phyloP scores from a whole-genome alignment of 2,888 invertebrate genomes.

The Papilio elwesi region DNA sequence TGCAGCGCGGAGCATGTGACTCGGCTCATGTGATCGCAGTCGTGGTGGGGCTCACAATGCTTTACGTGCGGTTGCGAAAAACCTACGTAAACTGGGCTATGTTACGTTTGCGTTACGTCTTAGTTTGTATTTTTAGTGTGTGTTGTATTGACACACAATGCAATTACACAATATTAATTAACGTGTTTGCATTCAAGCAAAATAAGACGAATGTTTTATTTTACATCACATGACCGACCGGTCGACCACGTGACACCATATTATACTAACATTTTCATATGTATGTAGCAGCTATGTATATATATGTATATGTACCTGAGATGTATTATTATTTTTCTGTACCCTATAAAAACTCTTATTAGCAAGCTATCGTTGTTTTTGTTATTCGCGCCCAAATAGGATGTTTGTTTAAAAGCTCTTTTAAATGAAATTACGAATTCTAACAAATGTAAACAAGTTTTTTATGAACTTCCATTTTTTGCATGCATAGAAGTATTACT shows the following conservation, averaged over 20 bases:
- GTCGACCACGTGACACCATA: slow-evolving; percentile 9
- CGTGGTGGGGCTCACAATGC: slow-evolving; percentile 54
- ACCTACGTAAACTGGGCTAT: slow-evolving; percentile 54
- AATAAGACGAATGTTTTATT: slow-evolving; percentile 38
- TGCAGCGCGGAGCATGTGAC: slow-evolving; percentile 62
- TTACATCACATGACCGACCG: slow-evolving; percentile 45
- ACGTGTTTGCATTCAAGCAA: slow-evolving; percentile 46
- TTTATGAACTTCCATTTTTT: too few species aligned
- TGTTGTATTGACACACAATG: slow-evolving; percentile 63
- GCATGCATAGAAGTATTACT: too few species aligned
- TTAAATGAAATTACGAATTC: background rate
- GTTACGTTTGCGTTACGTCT: slow-evolving; percentile 58
- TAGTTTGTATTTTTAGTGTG: slow-evolving; percentile 61
- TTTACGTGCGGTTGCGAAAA: slow-evolving; percentile 62
- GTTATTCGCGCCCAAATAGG: background rate
- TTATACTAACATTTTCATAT: background rate
- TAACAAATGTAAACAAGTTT: background rate
- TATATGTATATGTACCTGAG: slow-evolving; percentile 6
- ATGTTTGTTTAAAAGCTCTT: background rate
- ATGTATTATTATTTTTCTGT: slow-evolving; percentile 21
- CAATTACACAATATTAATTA: slow-evolving; percentile 61
- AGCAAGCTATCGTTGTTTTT: background rate
- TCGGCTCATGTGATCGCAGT: slow-evolving; percentile 62
- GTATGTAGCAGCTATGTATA: background rate
- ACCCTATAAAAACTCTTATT: slow-evolving; percentile 7